Evolutionary conservation across 2,113 vertebrate genomes (phyloP).

Genomic region (Sander lucioperca): DNA sequence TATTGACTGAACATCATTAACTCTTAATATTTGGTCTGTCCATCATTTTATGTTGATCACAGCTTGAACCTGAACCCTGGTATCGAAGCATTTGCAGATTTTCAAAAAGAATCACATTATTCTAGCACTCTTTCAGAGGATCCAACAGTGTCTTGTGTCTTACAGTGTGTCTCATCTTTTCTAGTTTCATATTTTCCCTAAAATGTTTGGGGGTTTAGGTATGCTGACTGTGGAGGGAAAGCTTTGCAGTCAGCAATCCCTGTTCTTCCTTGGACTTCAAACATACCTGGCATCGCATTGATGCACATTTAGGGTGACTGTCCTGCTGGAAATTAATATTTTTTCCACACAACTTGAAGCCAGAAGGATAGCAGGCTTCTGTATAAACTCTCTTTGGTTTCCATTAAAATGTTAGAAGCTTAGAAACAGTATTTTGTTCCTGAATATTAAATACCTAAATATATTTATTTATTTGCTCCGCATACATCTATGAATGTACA

Average conservation of each 20-base stretch:
- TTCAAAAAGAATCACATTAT: neutral
- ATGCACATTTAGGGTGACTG: neutral
- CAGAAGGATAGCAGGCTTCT: neutral
- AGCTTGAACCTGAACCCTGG: neutral
- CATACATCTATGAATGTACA: neutral
- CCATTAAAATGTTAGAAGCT: neutral
- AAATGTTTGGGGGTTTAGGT: neutral
- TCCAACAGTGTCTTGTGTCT: constrained; percentile 6
- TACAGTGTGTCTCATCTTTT: constrained; percentile 19
- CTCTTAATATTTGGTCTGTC: neutral
- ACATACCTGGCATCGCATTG: constrained; percentile 1
- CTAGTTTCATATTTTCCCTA: constrained; percentile 1
- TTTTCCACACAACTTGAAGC: neutral
- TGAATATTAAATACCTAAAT: neutral
- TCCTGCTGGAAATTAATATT: constrained; percentile 6
- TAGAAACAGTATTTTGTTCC: neutral
- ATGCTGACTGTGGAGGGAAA: neutral
- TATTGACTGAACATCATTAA: neutral
- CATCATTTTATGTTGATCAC: constrained; percentile 3
- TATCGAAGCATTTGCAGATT: neutral
- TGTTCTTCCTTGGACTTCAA: constrained; percentile 12
- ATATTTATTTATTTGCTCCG: neutral
- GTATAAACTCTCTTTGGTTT: neutral
- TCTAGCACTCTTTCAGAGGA: neutral
- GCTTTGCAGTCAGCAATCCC: neutral